A percentile compares a stretch with the other conserved stretches of the same genome.
phyloP scores from a whole-genome alignment of 2,888 invertebrate species.

The Diplazon laetatorius region DNA sequence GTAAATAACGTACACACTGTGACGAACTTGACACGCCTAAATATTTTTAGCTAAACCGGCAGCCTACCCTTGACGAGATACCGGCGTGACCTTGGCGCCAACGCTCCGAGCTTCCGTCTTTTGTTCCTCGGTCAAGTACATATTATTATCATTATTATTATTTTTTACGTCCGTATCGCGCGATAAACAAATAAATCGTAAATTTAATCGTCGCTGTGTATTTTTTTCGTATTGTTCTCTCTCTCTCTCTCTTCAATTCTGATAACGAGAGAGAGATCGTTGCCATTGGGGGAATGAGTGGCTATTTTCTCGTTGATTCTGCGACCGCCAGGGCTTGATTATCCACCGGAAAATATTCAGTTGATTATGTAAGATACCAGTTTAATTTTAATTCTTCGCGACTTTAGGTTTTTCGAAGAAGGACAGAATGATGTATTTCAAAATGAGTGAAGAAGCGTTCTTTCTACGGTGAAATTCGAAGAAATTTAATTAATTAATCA shows the following conservation, averaged over 20 bases:
- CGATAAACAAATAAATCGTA: conserved; percentile 46
- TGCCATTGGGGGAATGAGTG: conserved; percentile 3
- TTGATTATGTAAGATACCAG: background rate
- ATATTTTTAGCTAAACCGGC: conserved; percentile 16
- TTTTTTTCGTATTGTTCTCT: no score
- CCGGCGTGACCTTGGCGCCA: conserved; percentile 14
- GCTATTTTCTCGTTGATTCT: conserved; percentile 36
- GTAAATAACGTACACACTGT: no score
- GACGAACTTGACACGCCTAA: background rate
- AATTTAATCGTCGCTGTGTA: conserved; percentile 49
- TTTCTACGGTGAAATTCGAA: no score
- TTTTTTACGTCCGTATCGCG: conserved; percentile 5
- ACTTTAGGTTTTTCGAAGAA: conserved; percentile 1
- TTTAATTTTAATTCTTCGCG: background rate
- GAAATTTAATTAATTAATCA: no score
- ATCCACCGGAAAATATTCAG: conserved; percentile 14
- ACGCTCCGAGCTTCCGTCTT: conserved; percentile 24
- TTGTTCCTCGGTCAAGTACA: conserved; percentile 47
- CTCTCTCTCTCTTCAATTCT: conserved; percentile 6
- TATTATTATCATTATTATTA: conserved; percentile 2
- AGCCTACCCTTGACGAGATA: conserved; percentile 20
- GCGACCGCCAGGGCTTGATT: conserved; percentile 10
- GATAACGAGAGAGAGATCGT: conserved; percentile 36
- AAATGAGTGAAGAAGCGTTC: no score
- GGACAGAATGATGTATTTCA: background rate